Evolutionary conservation across 2,113 vertebrate species (phyloP), one percentile per base, ranked within the genome.

Genomic region (Lamprologus tigripictilis): DNA sequence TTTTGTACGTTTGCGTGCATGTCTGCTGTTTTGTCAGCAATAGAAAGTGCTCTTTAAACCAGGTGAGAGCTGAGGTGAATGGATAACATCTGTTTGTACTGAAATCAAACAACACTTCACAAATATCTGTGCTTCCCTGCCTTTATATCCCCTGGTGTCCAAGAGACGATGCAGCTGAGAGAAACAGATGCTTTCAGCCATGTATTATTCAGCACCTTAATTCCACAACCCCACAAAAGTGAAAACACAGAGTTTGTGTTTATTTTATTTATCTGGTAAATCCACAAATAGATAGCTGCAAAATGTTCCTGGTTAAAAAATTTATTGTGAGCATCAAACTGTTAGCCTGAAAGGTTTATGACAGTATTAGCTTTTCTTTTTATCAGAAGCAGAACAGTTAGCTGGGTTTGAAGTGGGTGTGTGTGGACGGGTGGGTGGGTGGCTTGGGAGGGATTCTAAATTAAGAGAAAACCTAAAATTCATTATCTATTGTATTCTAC

Each of bases 121-220:
- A 90, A 90, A 92, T 90, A 86, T 87, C 47, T 66, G 82, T 8
- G 66, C 80, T 86, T 51, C 79, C 90, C 89, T 86, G 31, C 81
- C 82, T 82, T 76, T 61, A 81, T 40, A 33, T 89, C 66, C 90
- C 78, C 31, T n/a, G 31, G 54, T 82, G 89, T 89, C 82, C 51
- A 40, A 47, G 53, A 66, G 49, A 49, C 63, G 81, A 86, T 63
- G 90, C 85, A 85, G 31, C 58, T 87, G 78, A 23, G 63, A 81
- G 58, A 79, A 83, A 80, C 47, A 37, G 88, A 94, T 88, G 94
- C 95, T 95, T 91, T 95, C 89, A 92, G 87, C 83, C 90, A 93
- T 96, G 80, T 26, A 94, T 95, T 94, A 95, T 96, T 96, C 76
- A 96, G 10, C 40, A 51, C 83, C 66, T 82, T 90, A 89, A 95